Base-by-base conservation (phyloP, 1,140 invertebrate genomes). In the Anagrus nilaparvatae region DNA sequence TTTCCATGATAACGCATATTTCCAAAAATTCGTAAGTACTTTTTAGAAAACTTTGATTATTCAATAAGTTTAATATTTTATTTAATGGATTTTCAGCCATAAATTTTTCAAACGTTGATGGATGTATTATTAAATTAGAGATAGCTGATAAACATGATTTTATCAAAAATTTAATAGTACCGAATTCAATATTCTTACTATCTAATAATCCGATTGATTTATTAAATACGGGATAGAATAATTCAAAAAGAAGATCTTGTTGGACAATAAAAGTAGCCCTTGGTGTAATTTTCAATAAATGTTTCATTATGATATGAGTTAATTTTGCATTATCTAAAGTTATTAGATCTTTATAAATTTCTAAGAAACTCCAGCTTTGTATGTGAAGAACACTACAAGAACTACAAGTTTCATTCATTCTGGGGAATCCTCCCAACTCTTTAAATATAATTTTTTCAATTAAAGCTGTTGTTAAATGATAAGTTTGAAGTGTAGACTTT, bases 141-240 rank as follows among this genome's bases (percentile, higher is more conserved):
- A 79, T 77, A 2, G 74, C 67, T 4, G 75, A 75, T 2, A 81
- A 52, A 30, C 75, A 78, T 0, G 76, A 75, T 9, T 73, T 67
- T 3, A 77, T 66, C 1, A 77, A 54, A 50, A 78, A 79, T 31
- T 75, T 76, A 0, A 69, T 65, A 0, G 61, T 55, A 13, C 31
- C 23, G 9, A 33, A 37, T 13, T 40, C 44, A 4, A 69, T 60
- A n/a, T 63, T 67, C 14, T 54, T 47, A 10, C 61, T 61, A 28
- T 71, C 56, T 0, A 48, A 24, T 4, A 56, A 50, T 42, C 68
- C 74, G 32, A 56, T 48, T 0, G 72, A 65, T 8, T 67, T 69
- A 6, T 75, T 55, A 48, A 80, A 79, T 0, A 70, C 73, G 0
- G 78, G 76, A 48, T 75, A 77, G 43, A 79, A 73, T 0, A 80